These are phyloP conservation scores for Erinaceus europaeus DNA, from an alignment of 2,113 vertebrate species.

Conservation along the genomic window DNA sequence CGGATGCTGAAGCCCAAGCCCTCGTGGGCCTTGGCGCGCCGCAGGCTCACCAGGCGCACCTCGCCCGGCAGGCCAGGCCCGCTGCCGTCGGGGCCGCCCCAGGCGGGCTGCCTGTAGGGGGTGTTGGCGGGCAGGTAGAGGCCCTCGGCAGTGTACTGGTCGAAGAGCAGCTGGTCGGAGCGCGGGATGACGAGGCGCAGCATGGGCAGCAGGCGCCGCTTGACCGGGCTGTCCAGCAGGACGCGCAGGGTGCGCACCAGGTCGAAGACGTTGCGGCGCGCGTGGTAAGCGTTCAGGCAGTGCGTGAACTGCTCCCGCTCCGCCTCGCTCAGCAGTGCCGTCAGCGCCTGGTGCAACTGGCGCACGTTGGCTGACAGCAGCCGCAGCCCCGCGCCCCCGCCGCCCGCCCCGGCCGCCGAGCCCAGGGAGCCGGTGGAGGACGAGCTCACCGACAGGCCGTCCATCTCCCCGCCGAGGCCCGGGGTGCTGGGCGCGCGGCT, in stretches of 20 bases:
- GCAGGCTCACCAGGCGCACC: conserved; percentile 90
- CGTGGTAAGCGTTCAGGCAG: conserved; percentile 96
- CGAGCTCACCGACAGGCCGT: conserved; percentile 90
- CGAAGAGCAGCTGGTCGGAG: conserved; percentile 97
- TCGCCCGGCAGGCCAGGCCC: conserved; percentile 78
- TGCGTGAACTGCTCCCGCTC: conserved; percentile 97
- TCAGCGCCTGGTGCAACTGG: conserved; percentile 95
- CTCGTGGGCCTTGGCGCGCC: conserved; percentile 93
- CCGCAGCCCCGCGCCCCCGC: conserved; percentile 80
- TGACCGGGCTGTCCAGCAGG: conserved; percentile 92
- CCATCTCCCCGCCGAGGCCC: conserved; percentile 79
- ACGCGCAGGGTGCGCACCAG: conserved; percentile 94
- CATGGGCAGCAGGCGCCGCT: conserved; percentile 95
- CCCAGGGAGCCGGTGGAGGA: conserved; percentile 89
- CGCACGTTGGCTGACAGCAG: conserved; percentile 94
- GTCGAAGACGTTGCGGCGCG: conserved; percentile 96
- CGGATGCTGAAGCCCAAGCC: conserved; percentile 98
- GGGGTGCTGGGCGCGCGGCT: background rate
- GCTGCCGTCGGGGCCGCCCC: conserved; percentile 68
- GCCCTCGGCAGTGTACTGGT: conserved; percentile 96
- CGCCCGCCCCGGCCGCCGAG: conserved; percentile 57
- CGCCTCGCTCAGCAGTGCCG: conserved; percentile 90
- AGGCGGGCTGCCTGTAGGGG: conserved; percentile 70
- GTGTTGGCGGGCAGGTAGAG: conserved; percentile 86
- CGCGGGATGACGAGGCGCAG: conserved; percentile 95